These are phyloP conservation scores for Adelognathus sp. DNA, from an alignment of 2,888 invertebrate species.

Conservation along the genomic window DNA sequence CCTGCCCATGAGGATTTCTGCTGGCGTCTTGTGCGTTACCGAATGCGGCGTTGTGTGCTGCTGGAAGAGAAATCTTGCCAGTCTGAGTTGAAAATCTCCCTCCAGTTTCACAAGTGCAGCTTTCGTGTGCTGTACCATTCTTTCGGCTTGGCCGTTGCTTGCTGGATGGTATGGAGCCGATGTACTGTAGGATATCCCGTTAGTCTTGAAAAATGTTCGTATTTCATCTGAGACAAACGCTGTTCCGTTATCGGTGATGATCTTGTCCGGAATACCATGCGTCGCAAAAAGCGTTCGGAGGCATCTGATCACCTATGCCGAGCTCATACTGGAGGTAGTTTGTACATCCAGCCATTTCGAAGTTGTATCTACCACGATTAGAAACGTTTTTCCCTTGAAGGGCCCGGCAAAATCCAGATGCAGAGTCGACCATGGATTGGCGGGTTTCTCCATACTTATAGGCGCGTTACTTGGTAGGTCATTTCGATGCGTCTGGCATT, in stretches of 20 bases:
- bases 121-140: conserved; percentile 30
- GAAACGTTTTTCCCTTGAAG: conserved; percentile 53
- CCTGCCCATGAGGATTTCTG: conserved; percentile 59
- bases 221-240: conserved; percentile 65
- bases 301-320: conserved; percentile 47
- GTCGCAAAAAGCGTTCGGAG: conserved; percentile 56
- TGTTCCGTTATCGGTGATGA: conserved; percentile 67
- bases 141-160: conserved; percentile 5
- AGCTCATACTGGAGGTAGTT: conserved; percentile 34
- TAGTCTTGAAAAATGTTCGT: conserved; percentile 49
- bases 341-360: conserved; percentile 63
- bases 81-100: background rate
- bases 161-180: conserved; percentile 11
- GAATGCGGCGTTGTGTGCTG: conserved; percentile 54
- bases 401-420: conserved; percentile 62
- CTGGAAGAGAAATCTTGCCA: conserved; percentile 48
- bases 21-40: conserved; percentile 48
- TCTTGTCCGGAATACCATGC: conserved; percentile 62
- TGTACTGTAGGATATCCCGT: conserved; percentile 53
- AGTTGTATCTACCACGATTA: conserved; percentile 62
- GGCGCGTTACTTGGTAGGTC: conserved; percentile 3
- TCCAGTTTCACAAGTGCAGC: background rate
- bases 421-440: conserved; percentile 41
- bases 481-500: background rate
- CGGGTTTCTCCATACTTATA: conserved; percentile 25